Percentiles rank a stretch among this genome's conserved stretches.
phyloP scores from a whole-genome alignment of 92 coral and sea anemone genomes.

The Siderastrea radians region DNA sequence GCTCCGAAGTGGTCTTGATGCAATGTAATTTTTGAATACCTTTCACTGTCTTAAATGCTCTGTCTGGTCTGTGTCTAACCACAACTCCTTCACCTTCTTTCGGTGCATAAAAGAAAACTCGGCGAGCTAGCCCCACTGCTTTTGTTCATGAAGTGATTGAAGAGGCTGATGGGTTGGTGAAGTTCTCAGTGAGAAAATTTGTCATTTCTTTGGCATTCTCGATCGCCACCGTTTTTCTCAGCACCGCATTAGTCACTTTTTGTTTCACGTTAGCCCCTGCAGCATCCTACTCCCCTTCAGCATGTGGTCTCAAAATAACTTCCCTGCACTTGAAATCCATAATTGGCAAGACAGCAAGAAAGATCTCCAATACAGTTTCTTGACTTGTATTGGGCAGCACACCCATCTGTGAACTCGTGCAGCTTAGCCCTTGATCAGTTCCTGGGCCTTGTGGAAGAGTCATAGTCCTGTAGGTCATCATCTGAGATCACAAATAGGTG shows the following conservation, averaged over 20 bases:
- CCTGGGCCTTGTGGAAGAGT: conserved; percentile 51
- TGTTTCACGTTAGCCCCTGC: too few species aligned
- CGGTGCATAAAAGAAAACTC: conserved; percentile 21
- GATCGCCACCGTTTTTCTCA: too few species aligned
- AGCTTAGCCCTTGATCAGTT: conserved; percentile 26
- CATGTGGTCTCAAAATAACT: too few species aligned
- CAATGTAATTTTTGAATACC: conserved; percentile 58
- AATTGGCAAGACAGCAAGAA: conserved; percentile 42
- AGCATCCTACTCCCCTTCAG: too few species aligned
- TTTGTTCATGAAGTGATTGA: conserved; percentile 55
- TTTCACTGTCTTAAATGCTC: conserved; percentile 48
- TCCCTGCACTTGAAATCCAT: too few species aligned
- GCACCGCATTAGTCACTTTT: too few species aligned
- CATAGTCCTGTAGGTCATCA: conserved; percentile 54
- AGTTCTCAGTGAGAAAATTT: conserved; percentile 43
- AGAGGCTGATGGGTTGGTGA: conserved; percentile 59
- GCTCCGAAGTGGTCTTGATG: conserved; percentile 39
- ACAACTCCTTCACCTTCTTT: conserved; percentile 56
- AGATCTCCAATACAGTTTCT: too few species aligned
- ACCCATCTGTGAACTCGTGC: too few species aligned
- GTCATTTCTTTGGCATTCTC: conserved; percentile 13
- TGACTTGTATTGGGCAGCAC: too few species aligned
- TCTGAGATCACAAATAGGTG: conserved; percentile 58
- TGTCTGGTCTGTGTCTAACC: conserved; percentile 41
- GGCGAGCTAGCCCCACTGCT: conserved; percentile 36